Evolutionary conservation across 2,888 invertebrate genomes (phyloP).

Genomic region (Cataglyphis albicans): DNA sequence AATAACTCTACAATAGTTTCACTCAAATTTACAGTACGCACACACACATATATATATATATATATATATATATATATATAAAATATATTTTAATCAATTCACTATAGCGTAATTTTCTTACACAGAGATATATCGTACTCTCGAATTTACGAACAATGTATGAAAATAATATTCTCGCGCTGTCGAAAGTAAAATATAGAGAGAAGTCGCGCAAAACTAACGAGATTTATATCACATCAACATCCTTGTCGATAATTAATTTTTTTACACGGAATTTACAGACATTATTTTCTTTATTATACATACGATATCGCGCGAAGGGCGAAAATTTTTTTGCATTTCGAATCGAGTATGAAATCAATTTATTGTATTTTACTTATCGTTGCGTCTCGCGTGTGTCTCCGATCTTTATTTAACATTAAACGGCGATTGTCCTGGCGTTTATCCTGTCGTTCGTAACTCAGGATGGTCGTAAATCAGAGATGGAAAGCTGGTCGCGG

Average conservation of each 20-base stretch:
- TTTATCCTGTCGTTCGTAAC: slow-evolving; percentile 41
- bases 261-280: slow-evolving; percentile 8
- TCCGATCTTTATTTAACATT: slow-evolving; percentile 52
- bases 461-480: slow-evolving; percentile 44
- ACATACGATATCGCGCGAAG: slow-evolving; percentile 17
- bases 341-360: slow-evolving; percentile 37
- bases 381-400: slow-evolving; percentile 10
- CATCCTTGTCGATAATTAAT: slow-evolving; percentile 35
- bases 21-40: neutral
- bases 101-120: neutral
- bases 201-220: neutral
- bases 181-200: neutral
- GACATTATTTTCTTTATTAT: slow-evolving; percentile 21
- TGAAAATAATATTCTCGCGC: neutral
- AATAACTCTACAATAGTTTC: neutral
- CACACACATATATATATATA: too few species aligned
- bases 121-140: neutral
- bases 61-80: too few species aligned
- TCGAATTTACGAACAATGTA: neutral
- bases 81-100: neutral
- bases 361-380: slow-evolving; percentile 13
- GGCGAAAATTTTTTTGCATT: slow-evolving; percentile 32
- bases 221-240: neutral
- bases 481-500: slow-evolving; percentile 15
- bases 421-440: slow-evolving; percentile 39